Conservation (phyloP, 1,140 invertebrate genomes). For the Goniozus legneri region DNA sequence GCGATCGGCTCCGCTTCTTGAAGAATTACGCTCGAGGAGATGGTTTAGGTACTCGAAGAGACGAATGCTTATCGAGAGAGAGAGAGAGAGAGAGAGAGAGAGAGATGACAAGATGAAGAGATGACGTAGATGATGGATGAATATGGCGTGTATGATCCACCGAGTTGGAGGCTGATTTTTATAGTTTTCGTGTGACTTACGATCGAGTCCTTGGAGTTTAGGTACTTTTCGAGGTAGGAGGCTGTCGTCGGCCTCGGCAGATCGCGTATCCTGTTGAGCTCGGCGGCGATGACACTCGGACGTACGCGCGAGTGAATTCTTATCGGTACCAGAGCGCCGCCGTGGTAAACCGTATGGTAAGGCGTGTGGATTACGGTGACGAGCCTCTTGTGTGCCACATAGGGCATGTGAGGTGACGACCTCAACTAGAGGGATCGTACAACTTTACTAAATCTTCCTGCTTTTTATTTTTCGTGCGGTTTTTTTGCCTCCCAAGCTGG, state of each 20-base stretch:
- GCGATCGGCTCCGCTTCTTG: no score
- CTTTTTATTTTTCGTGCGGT: constrained; percentile 7
- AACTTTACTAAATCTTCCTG: constrained; percentile 21
- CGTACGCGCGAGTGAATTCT: constrained; percentile 61
- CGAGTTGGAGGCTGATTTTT: no score
- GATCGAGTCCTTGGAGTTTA: constrained; percentile 69
- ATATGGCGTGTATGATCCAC: background rate
- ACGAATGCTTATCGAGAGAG: no score
- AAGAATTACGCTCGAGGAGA: no score
- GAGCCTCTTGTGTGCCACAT: constrained; percentile 65
- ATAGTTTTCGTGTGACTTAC: constrained; percentile 62
- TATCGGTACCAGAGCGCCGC: constrained; percentile 41
- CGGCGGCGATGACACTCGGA: constrained; percentile 67
- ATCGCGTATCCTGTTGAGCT: constrained; percentile 69
- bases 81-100: background rate
- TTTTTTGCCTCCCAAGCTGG: no score
- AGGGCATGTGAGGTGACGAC: constrained; percentile 53
- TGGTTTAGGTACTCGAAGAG: no score
- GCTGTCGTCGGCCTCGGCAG: constrained; percentile 59
- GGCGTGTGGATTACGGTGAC: constrained; percentile 48
- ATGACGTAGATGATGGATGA: background rate
- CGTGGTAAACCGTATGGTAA: constrained; percentile 38
- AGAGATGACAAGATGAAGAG: background rate
- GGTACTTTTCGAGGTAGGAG: constrained; percentile 69
- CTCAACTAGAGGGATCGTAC: constrained; percentile 40